Evolutionary conservation across 2,113 vertebrate genomes (phyloP), one percentile per base, ranked within the genome.

Genomic region (Callipepla squamata): DNA sequence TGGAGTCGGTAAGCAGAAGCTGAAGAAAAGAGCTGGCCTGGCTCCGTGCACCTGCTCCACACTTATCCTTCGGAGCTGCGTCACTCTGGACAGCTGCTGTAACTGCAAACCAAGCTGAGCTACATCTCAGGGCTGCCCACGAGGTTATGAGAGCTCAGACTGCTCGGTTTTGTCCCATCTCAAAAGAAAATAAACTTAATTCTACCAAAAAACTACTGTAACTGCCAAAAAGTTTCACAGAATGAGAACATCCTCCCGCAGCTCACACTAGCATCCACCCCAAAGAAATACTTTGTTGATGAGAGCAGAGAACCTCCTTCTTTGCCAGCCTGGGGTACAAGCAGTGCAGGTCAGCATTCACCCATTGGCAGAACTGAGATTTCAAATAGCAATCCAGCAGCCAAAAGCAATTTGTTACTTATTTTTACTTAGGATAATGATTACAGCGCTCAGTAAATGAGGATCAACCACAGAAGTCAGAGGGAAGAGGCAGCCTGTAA

Each of bases 81-180:
- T 32, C 1, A 34, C 34, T 34, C 20, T 16, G 21, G 28, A 85
- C 21, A 63, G 48, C 45, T 73, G 50, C 53, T 69, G 9, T 40
- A 63, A 61, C 0, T 2, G 11, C 20, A 74, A 48, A 66, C 76
- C 36, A 90, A 79, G 36, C 2, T 22, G 11, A 91, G 26, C 72
- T 92, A 40, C 26, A 36, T 42, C 23, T 88, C 48, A 50, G 63
- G 44, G 65, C n/a, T 63, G 47, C 44, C 88, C 84, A 88, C 18
- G 26, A 57, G 22, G 16, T 40, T 73, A 68, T 6, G 16, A 72
- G 75, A 92, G 48, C 36, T 83, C 53, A 61, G 8, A 75, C 40
- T 80, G 30, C 34, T 36, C 59, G 48, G 30, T 72, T 93, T 63
- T 36, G 74, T 87, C 30, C 32, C 1, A 1, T n/a, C 66, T 92